Evolutionary conservation across 2,797 vertebrate species (phyloP), one percentile per base, ranked within the genome.

Genomic region (Sebastes matsubarae): DNA sequence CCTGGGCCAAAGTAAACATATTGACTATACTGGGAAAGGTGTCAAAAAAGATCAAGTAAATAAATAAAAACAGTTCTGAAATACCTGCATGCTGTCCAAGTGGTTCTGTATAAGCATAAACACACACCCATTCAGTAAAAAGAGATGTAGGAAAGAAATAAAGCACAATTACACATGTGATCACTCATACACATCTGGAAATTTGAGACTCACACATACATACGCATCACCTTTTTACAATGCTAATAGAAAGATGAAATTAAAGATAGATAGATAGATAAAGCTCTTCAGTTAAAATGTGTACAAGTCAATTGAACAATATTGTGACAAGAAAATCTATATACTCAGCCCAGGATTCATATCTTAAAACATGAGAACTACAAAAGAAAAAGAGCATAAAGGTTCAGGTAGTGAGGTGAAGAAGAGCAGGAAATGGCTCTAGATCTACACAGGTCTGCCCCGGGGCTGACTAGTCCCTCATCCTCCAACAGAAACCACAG

Each of bases 71-170:
- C 87, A 88, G 85, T 80, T 85, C 88, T 95, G 95, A 96, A 97
- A 96, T 99, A 99, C 98, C 98, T 99, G 98, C 98, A 99, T 99
- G 97, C 97, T 97, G 97, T 99, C 98, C 98, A 99, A 96, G 96
- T 98, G 96, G 97, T 95, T 98, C 98, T 99, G 97, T 95, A 94
- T 95, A 93, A 96, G 96, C 96, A 97, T 92, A 91, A 94, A 94
- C 89, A 96, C 94, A 95, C 91, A 94, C 84, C 93, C 92, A 93
- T 96, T 97, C 94, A 95, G 93, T 92, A 90, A 96, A 94, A 95
- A 95, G 92, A 97, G 92, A 95, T 83, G 91, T 81, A 91, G 93
- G 94, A 95, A 94, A 94, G 93, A 95, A 90, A 94, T 90, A 86
- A 94, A 90, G 92, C 86, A 93, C 83, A 92, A 92, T 94, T 92